Evolutionary conservation across 2,888 invertebrate genomes (phyloP).

Genomic region (Orthonevra nobilis): DNA sequence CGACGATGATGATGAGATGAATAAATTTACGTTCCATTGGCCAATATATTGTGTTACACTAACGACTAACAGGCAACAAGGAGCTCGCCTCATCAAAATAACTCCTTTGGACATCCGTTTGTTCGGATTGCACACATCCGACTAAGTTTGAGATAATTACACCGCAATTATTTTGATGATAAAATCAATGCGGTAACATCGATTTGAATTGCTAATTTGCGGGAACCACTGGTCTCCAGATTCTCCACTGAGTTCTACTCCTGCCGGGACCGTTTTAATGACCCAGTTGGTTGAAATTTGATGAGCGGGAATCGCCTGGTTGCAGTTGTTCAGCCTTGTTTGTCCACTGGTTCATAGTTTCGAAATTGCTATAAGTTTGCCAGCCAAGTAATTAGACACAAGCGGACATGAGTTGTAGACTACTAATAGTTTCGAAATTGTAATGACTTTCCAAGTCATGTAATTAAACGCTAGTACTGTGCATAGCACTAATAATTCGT

Average conservation of each 20-base stretch:
- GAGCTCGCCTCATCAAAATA: conserved; percentile 34
- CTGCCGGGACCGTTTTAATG: conserved; percentile 20
- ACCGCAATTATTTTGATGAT: conserved; percentile 64
- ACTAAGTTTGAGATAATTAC: conserved; percentile 65
- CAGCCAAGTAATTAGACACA: conserved; percentile 19
- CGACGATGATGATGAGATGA: conserved; percentile 23
- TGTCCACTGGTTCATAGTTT: conserved; percentile 21
- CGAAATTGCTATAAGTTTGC: conserved; percentile 13
- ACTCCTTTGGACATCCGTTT: conserved; percentile 48
- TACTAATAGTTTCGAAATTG: too few relatives aligned
- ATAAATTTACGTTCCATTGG: conserved; percentile 42
- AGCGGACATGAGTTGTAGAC: background rate
- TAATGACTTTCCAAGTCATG: too few relatives aligned
- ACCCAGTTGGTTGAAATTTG: conserved; percentile 18
- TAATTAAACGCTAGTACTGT: too few relatives aligned
- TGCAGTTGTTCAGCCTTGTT: conserved; percentile 1
- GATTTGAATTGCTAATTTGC: conserved; percentile 67
- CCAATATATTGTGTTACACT: conserved; percentile 43
- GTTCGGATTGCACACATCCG: conserved; percentile 14
- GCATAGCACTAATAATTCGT: background rate
- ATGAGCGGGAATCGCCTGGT: conserved; percentile 25
- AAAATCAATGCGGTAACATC: conserved; percentile 57
- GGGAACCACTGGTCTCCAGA: conserved; percentile 1
- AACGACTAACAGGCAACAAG: conserved; percentile 1
- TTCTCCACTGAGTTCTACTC: conserved; percentile 26